Conservation (phyloP, 2,888 invertebrate species). For the Entomobrya proxima region DNA sequence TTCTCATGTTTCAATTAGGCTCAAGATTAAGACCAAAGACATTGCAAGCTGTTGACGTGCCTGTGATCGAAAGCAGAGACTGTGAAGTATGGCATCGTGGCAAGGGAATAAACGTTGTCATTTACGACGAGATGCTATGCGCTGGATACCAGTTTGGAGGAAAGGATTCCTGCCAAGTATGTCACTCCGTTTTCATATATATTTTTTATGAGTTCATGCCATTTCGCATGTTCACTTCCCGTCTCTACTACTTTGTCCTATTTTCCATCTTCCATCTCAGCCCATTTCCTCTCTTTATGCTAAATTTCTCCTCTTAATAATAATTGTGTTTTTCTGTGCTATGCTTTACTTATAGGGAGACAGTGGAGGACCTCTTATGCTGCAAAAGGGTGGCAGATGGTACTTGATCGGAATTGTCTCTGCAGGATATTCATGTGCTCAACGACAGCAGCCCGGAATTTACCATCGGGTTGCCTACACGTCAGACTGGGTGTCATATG, state of each 20-base stretch:
- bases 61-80: slow-evolving; percentile 91
- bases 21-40: slow-evolving; percentile 92
- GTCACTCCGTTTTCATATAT: slow-evolving; percentile 17
- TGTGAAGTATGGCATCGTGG: slow-evolving; percentile 84
- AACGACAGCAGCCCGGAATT: slow-evolving; percentile 94
- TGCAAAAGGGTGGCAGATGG: slow-evolving; percentile 91
- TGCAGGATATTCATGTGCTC: slow-evolving; percentile 95
- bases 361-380: slow-evolving; percentile 93
- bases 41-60: slow-evolving; percentile 93
- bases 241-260: background rate
- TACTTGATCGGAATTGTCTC: slow-evolving; percentile 94
- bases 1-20: slow-evolving; percentile 78
- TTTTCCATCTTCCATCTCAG: background rate
- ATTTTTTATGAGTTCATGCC: background rate
- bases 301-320: background rate
- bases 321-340: slow-evolving; percentile 8
- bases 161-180: slow-evolving; percentile 86
- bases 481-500: slow-evolving; percentile 91
- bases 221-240: background rate
- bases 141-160: slow-evolving; percentile 94
- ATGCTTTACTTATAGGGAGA: slow-evolving; percentile 83
- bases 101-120: slow-evolving; percentile 90
- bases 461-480: slow-evolving; percentile 95
- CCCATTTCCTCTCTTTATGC: background rate
- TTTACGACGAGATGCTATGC: slow-evolving; percentile 96